Evolutionary conservation across 2,113 vertebrate genomes (phyloP), one percentile per base, ranked within the genome.

Genomic region (Spilogale gracilis): DNA sequence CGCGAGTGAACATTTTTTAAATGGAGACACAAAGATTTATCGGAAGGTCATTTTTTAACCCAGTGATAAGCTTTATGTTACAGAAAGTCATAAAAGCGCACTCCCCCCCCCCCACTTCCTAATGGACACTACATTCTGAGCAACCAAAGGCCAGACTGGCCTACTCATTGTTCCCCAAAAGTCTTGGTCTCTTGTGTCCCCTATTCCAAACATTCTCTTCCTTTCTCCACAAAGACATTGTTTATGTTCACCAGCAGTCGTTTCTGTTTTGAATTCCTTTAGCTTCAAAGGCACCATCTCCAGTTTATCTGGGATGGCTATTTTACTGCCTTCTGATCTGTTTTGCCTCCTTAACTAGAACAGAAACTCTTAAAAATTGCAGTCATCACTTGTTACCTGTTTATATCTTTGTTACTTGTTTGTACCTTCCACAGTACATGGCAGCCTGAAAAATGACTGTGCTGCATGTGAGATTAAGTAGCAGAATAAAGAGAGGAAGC

Each of bases 261-360:
- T 76, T 89, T 84, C 50, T 89, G 52, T 91, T 83, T 89, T 67
- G 18, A 80, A 84, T 96, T 95, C 61, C 10, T 96, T 73, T 56
- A 86, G n/a, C 14, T 74, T 54, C 32, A 65, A 12, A 82, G 60
- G 25, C 16, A 56, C 54, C 54, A 63, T 83, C 30, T 20, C 65
- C 3, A 10, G 11, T 60, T 10, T 80, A 61, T 92, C 27, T 61
- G 48, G 5, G n/a, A 32, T 38, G 71, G 9, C 63, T 58, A 67
- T 43, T 48, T 50, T 80, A 69, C 17, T 84, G 61, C 13, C 56
- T 84, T 67, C 76, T 74, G 23, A 5, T 80, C 69, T 81, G 73
- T 69, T 92, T 86, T 86, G 17, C 13, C 60, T 92, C 54, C 27
- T 92, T 61, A 54, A 56, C 30, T 58, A 58, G 74, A 93, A 74